Evolutionary conservation across 2,888 invertebrate species (phyloP).

Genomic region (Chrysolina oricalcia): DNA sequence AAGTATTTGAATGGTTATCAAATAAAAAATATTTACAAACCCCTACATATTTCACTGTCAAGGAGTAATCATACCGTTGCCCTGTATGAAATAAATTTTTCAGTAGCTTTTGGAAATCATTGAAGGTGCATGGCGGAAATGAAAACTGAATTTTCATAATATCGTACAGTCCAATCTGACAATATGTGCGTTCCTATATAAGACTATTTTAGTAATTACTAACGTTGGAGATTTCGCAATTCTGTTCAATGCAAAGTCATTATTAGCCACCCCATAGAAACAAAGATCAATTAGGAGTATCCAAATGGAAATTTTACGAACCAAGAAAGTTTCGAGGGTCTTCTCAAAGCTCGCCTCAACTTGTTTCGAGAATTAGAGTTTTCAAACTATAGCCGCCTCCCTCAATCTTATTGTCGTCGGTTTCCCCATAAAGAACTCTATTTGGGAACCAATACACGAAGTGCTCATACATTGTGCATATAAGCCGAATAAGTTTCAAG

Average conservation of each 20-base stretch:
- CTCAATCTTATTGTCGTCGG: not conserved
- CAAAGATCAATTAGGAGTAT: not conserved
- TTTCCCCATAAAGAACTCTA: not conserved
- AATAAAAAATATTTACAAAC: too few species aligned
- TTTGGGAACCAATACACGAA: slow-evolving; percentile 17
- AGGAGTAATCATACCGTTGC: too few species aligned
- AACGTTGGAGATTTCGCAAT: too few species aligned
- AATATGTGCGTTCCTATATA: too few species aligned
- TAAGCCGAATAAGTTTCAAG: not conserved
- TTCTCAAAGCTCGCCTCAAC: not conserved
- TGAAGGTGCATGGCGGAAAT: too few species aligned
- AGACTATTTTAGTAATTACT: too few species aligned
- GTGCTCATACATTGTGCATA: slow-evolving; percentile 13
- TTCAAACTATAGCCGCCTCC: not conserved
- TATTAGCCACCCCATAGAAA: not conserved
- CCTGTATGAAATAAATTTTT: too few species aligned
- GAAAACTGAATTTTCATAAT: too few species aligned
- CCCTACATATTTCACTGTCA: too few species aligned
- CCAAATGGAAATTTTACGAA: not conserved
- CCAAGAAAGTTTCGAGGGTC: not conserved
- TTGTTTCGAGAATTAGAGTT: not conserved
- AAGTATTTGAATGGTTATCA: too few species aligned
- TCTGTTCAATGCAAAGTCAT: not conserved
- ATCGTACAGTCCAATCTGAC: too few species aligned
- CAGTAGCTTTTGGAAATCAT: too few species aligned